Base-by-base conservation (phyloP, 2,797 vertebrate species). In the Myotis vivesi region DNA sequence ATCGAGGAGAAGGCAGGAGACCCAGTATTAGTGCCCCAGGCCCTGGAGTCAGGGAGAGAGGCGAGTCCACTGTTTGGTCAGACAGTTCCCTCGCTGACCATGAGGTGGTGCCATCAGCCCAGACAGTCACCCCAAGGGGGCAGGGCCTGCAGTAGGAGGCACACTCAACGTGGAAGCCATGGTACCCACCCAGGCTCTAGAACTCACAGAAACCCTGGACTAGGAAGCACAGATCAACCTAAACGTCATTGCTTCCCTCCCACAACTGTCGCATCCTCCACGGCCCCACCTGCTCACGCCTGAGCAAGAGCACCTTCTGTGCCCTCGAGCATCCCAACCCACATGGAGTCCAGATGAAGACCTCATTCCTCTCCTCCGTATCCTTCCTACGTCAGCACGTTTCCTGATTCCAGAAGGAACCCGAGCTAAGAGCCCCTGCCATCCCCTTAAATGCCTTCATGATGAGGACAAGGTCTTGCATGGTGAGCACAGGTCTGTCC, bases 101-200 rank as follows among this genome's bases (percentile, higher is more conserved):
- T 68, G 86, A 96, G 97, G 95, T 97, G 95, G 96, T 46, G 94
- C 95, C 87, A 93, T 93, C 90, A 64, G 86, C 79, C 69, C 95
- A 91, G 92, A 46, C 53, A 94, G 97, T 13, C 92, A 57, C 25
- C 49, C 90, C 91, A 15, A 64, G 66, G 90, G 92, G 96, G 57
- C 41, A n/a, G 59, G 87, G 73, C 51, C 6, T 59, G 49, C 22
- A 15, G 85, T 33, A 72, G 96, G 90, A 55, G 79, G 82, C 64
- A 92, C 49, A 84, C 72, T 71, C 49, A 84, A 51, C 3, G 51
- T 69, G 81, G 57, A 64, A 88, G 72, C 89, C 95, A 73, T 68
- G 64, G 57, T 92, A 83, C 23, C n/a, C 84, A 33, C 57, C 41
- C 59, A 23, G 82, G 38, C 59, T 93, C 69, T 49, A 59, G 38